Percentiles rank a stretch among this genome's conserved stretches.
Evolutionary conservation across 2,113 vertebrate genomes (phyloP).

Genomic region (Onychorhynchus coronatus): DNA sequence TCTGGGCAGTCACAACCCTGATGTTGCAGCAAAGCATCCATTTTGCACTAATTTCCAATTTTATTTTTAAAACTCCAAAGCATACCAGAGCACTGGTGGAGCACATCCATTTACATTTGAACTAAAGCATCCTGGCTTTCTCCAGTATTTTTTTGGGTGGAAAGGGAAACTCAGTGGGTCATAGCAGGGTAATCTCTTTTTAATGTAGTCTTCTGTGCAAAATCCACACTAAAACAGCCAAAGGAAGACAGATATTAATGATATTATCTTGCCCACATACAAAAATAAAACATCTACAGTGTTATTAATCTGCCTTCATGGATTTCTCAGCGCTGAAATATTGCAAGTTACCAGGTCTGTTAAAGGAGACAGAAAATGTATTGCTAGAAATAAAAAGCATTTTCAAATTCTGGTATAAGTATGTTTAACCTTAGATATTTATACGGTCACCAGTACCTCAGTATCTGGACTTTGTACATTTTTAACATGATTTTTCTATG

Average conservation of each 20-base stretch:
- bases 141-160: neutral
- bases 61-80: neutral
- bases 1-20: neutral
- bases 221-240: neutral
- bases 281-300: neutral
- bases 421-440: neutral
- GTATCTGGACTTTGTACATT: neutral
- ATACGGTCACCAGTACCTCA: neutral
- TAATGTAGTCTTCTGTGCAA: constrained; percentile 50
- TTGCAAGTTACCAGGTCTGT: neutral
- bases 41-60: neutral
- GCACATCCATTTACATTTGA: neutral
- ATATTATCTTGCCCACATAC: neutral
- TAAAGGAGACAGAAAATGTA: neutral
- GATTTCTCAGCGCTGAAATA: neutral
- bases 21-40: neutral
- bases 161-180: constrained; percentile 52
- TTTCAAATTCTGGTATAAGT: neutral
- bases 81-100: constrained; percentile 45
- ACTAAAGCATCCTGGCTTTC: neutral
- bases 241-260: constrained; percentile 52
- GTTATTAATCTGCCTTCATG: neutral
- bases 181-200: constrained; percentile 56
- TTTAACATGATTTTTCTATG: neutral
- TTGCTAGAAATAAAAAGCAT: neutral